Percentiles rank a stretch among this genome's conserved stretches.
phyloP scores from a whole-genome alignment of 2,113 vertebrate genomes.

The Alaudala cheleensis region DNA sequence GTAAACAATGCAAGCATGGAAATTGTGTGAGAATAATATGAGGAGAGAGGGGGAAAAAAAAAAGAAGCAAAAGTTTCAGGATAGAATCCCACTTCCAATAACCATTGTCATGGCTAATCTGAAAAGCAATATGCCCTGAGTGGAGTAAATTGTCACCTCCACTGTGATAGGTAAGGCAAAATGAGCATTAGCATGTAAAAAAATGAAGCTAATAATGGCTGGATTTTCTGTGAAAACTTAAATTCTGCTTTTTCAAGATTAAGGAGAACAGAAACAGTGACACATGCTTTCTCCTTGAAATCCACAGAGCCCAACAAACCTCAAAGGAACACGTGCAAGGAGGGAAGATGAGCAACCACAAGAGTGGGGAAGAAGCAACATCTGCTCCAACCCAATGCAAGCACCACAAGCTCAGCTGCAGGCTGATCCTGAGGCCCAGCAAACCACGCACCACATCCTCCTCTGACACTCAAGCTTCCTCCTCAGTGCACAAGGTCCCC shows the following conservation, averaged over 20 bases:
- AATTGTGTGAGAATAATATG: neutral
- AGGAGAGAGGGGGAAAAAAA: neutral
- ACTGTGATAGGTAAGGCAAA: neutral
- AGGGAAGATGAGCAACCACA: neutral
- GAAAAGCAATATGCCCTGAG: neutral
- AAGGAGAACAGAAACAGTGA: neutral
- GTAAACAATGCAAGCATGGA: neutral
- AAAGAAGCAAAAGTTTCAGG: neutral
- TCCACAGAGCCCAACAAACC: neutral
- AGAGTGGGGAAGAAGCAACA: neutral
- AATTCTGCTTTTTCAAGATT: neutral
- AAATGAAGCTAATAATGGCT: neutral
- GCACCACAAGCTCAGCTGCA: neutral
- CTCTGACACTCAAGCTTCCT: neutral
- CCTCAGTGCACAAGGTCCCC: neutral
- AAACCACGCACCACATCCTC: neutral
- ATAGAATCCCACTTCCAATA: neutral
- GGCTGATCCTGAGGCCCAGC: neutral
- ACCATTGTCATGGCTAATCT: neutral
- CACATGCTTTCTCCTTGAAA: neutral
- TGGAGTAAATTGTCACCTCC: neutral
- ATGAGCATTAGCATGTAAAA: neutral
- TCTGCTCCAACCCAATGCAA: rapidly evolving
- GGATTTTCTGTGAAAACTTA: neutral
- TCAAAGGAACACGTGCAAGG: neutral